Percentiles rank a stretch among this genome's conserved stretches.
phyloP scores from a whole-genome alignment of 2,113 vertebrate genomes.

The Tenebrosternarchus preto region DNA sequence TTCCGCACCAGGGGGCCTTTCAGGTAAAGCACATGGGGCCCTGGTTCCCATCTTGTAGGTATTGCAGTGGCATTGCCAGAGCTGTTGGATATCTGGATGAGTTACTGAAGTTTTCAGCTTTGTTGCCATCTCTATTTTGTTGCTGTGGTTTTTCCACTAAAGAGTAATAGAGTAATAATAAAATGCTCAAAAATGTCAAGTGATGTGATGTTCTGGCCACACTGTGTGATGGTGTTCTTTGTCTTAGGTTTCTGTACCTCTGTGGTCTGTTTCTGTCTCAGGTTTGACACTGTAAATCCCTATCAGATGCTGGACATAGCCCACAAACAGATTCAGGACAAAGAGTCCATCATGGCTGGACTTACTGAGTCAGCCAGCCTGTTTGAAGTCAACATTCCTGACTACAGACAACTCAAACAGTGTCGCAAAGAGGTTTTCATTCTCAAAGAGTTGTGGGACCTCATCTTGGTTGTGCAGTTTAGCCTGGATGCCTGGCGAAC shows the following conservation, averaged over 20 bases:
- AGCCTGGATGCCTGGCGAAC: slow-evolving; percentile 83
- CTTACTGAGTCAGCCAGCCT: slow-evolving; percentile 83
- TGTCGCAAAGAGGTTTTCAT: slow-evolving; percentile 81
- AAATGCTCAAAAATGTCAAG: too few relatives aligned
- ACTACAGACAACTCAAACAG: slow-evolving; percentile 86
- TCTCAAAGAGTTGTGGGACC: slow-evolving; percentile 79
- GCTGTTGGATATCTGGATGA: too few relatives aligned
- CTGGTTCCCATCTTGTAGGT: not conserved
- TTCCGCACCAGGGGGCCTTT: slow-evolving; percentile 83
- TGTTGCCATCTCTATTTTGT: not conserved
- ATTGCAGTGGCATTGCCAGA: not conserved
- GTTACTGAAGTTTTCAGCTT: not conserved
- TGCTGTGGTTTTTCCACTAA: too few relatives aligned
- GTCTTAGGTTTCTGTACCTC: slow-evolving; percentile 77
- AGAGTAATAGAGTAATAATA: too few relatives aligned
- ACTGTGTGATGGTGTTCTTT: not conserved
- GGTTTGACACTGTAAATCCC: slow-evolving; percentile 80
- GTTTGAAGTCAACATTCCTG: slow-evolving; percentile 88
- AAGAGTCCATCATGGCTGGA: slow-evolving; percentile 82
- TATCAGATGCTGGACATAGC: slow-evolving; percentile 80
- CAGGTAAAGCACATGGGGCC: slow-evolving; percentile 72
- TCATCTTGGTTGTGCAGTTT: slow-evolving; percentile 59
- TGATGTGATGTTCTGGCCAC: not conserved
- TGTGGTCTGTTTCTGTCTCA: slow-evolving; percentile 62
- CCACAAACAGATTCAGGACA: slow-evolving; percentile 80